Base-by-base conservation (phyloP, 2,888 invertebrate species). In the Drosophila rellima region DNA sequence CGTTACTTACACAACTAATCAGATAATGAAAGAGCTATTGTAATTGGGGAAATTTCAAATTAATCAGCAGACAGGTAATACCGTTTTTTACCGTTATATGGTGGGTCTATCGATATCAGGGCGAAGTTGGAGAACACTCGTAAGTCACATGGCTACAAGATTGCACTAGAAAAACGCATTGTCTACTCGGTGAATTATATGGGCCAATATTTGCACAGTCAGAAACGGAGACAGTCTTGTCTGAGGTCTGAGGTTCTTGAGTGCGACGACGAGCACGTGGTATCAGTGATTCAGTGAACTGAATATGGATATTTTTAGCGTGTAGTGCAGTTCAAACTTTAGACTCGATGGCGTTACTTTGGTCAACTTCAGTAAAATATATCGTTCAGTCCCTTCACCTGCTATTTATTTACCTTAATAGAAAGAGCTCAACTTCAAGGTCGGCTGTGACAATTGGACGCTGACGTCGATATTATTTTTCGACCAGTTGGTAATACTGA, bases 281-380 rank as follows among this genome's bases (percentile, higher is more conserved):
- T 74, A 77, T 74, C 78, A 52, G 66, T 88, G 83, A 85, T 63
- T 78, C 88, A 88, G 77, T 47, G 63, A 15, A 60, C 50, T 69
- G 69, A 50, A 37, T 71, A 64, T 80, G 82, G 69, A 62, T 78
- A 72, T 42, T 39, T 40, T 52, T 52, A 31, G 61, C 45, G 29
- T 54, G 59, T 2, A 17, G 26, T 4, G 26, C 48, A 50, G 20
- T 51, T 11, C 13, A 47, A 67, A 67, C 61, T 83, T 77, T 82
- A 82, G 68, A 82, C 65, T 48, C 33, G 3, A 31, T 63, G 60
- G 62, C 54, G 60, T 71, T 71, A 74, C 59, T 37, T 59, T 48
- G 39, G 26, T 11, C 35, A 44, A 35, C 17, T 15, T 51, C 18
- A 4, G 31, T 17, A 15, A 33, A 45, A n/a, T 1, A 20, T 48